These are phyloP conservation scores for Caenorhabditis imperialis DNA, from an alignment of 2,888 invertebrate genomes.

Conservation along the genomic window DNA sequence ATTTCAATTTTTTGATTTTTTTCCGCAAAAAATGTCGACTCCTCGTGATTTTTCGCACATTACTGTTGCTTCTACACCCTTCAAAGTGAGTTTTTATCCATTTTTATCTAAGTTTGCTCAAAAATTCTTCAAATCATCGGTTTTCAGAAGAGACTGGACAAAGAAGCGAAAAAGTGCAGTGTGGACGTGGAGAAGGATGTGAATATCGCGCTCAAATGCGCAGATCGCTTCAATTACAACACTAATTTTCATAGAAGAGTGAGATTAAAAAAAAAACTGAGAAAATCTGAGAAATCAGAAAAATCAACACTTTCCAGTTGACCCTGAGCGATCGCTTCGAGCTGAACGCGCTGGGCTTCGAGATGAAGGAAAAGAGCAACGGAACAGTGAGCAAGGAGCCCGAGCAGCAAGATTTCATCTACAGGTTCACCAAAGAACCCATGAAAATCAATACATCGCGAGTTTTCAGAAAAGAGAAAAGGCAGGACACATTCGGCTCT, in stretches of 20 bases:
- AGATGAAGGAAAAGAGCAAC: constrained; percentile 20
- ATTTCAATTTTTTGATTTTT: constrained; percentile 2
- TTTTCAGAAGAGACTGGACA: constrained; percentile 29
- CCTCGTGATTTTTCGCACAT: constrained; percentile 37
- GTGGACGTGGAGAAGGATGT: constrained; percentile 39
- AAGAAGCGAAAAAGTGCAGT: constrained; percentile 12
- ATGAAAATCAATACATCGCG: too few species aligned
- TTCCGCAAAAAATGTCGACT: constrained; percentile 11
- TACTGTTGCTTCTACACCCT: constrained; percentile 24
- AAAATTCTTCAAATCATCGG: not conserved
- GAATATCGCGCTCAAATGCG: constrained; percentile 35
- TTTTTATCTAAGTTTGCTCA: not conserved
- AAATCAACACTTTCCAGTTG: constrained; percentile 24
- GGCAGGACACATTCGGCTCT: too few species aligned
- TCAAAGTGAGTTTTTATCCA: constrained; percentile 25
- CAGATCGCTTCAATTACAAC: constrained; percentile 43
- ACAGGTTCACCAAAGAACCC: too few species aligned
- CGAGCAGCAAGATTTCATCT: constrained; percentile 9
- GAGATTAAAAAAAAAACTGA: not conserved
- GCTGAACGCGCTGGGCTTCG: constrained; percentile 30
- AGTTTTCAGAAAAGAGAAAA: too few species aligned
- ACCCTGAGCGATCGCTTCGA: constrained; percentile 41
- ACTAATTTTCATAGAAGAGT: constrained; percentile 38
- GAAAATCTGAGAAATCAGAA: too few species aligned
- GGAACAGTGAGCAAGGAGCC: not conserved